Base-by-base conservation (phyloP, 2,888 invertebrate genomes). In the Ceriagrion tenellum region DNA sequence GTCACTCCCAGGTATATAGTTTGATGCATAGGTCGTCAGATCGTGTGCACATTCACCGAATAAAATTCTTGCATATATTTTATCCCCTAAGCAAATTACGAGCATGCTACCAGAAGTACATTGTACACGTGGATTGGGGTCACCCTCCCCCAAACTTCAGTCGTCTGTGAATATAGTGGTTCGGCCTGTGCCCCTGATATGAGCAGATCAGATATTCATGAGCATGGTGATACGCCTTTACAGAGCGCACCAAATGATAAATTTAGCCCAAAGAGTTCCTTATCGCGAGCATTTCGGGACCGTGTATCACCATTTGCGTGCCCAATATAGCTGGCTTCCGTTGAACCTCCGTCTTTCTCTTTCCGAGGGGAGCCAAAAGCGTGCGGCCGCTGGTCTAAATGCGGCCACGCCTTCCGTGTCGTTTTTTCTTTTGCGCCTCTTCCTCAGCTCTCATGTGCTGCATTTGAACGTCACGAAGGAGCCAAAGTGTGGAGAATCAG, bases 261-360 rank as follows among this genome's bases (percentile, higher is more conserved):
- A 63, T 63, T 69, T 93, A 93, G 63, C 40, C 40, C 40, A 30
- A 16, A 40, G 69, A n/a, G 63, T 63, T 47, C 23, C 59, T 93
- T 93, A 93, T 93, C 93, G 23, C 12, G 35, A n/a, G n/a, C 89
- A 16, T 55, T 55, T 56, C 35, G 59, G 59, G 59, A 81, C 81
- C n/a, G 12, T 47, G 16, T 63, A 93, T 93, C 63, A 26, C 93
- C 69, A 93, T 93, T 63, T 59, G 63, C 69, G 63, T 63, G 93
- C 63, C 93, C 59, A 40, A 93, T 93, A 56, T 63, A 40, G 93
- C 3, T 59, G 59, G 35, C 63, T 93, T 90, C 56, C 56, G 59
- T 59, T 35, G 63, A 69, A 20, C 40, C 55, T 55, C 55, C 55
- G 40, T 40, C 40, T 69, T 93, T 69, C 69, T 6, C 13, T 40